phyloP scores from a whole-genome alignment of 1,140 invertebrate species.

The Bilobella aurantiaca region DNA sequence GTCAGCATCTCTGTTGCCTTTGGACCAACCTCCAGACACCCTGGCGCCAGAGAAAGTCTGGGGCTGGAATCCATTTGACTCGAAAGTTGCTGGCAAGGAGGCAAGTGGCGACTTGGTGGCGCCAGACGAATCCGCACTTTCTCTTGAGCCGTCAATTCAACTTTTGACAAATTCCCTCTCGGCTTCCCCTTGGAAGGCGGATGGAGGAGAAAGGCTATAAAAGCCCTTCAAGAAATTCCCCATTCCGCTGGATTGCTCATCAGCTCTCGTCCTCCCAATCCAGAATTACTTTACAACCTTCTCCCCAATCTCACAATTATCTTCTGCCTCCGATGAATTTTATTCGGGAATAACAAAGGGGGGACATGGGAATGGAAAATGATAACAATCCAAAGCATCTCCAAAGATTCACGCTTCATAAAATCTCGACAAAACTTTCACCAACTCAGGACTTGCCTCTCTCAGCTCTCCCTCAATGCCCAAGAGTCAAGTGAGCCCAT shows the following conservation, averaged over 20 bases:
- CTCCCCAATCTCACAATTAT: neutral
- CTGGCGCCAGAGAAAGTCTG: conserved; percentile 32
- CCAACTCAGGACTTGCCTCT: no score
- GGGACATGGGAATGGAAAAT: no score
- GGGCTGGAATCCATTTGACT: neutral
- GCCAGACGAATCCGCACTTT: conserved; percentile 35
- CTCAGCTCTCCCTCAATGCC: no score
- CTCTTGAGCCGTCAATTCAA: conserved; percentile 27
- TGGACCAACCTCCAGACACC: conserved; percentile 24
- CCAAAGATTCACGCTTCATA: no score
- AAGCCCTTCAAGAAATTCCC: neutral
- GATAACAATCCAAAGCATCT: no score
- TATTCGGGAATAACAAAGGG: no score
- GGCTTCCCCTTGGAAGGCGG: neutral
- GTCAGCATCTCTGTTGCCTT: conserved; percentile 18
- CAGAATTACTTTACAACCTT: conserved; percentile 9
- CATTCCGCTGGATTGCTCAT: conserved; percentile 3
- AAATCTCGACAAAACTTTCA: no score
- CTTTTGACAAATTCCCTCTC: conserved; percentile 33
- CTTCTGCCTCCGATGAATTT: neutral
- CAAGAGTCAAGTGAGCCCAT: no score
- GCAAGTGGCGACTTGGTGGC: conserved; percentile 28
- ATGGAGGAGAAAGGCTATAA: conserved; percentile 6
- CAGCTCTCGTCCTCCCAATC: conserved; percentile 15
- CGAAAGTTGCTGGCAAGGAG: neutral